Evolutionary conservation across 1,140 invertebrate genomes (phyloP), one percentile per base, ranked within the genome.

Genomic region (Euura saliciscinereae): DNA sequence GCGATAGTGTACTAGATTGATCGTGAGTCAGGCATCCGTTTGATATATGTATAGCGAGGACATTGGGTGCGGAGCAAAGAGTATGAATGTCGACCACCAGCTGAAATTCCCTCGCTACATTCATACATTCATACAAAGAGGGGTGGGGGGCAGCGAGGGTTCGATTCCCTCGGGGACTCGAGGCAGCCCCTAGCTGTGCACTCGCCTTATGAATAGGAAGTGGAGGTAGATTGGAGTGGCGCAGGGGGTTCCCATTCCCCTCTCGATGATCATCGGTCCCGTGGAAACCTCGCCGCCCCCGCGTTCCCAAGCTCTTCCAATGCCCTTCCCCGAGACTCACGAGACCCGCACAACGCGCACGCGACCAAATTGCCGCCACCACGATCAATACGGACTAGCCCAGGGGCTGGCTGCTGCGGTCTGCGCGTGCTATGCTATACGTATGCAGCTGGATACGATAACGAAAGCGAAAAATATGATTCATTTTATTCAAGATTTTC

Each of bases 261-360:
- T 13, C 66, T 10, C 80, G 75, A 77, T 82, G 84, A 82, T 82
- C 83, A 59, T 8, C 13, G 10, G 51, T 3, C 51, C 8, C 51
- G 82, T 84, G 83, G 82, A 82, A 83, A 85, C 81, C 79, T 74
- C 74, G 76, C 76, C 76, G 76, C 79, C 77, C 80, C 77, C 77
- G 76, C 74, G 78, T 85, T 85, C 83, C 83, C 83, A 85, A 82
- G 28, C 28, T 28, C 28, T 28, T 82, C 51, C 51, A 4, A 28
- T 28, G 28, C 28, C 28, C 28, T 28, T 28, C 28, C 28, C 28
- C 28, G 28, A n/a, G 51, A 11, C 13, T 59, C 5, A 8, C 51
- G 51, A 59, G 51, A 59, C 51, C 51, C 51, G 51, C 51, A n/a
- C 51, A 84, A 78, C 78, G 83, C 82, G 82, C 83, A 85, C 51